Evolutionary conservation across 2,888 invertebrate genomes (phyloP).

Genomic region (Salpingus planirostris): DNA sequence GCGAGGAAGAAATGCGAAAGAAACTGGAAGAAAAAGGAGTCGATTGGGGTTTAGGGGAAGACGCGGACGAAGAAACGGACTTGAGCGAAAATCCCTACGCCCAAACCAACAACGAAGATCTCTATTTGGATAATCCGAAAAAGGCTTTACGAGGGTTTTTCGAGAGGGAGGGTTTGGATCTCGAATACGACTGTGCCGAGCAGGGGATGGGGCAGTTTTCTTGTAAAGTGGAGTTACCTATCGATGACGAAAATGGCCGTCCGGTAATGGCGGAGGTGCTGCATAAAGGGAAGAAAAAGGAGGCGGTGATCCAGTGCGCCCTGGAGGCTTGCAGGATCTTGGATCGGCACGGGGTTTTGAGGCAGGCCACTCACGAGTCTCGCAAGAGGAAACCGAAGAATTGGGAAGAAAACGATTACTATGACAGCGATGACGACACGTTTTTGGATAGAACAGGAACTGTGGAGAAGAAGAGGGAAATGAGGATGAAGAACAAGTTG

Average conservation of each 20-base stretch:
- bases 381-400: slow-evolving; percentile 69
- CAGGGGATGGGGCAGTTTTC: slow-evolving; percentile 76
- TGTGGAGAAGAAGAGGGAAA: slow-evolving; percentile 76
- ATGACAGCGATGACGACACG: slow-evolving; percentile 91
- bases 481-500: slow-evolving; percentile 60
- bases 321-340: slow-evolving; percentile 89
- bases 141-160: slow-evolving; percentile 90
- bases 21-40: slow-evolving; percentile 64
- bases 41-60: slow-evolving; percentile 94
- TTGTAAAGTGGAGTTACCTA: slow-evolving; percentile 73
- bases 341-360: slow-evolving; percentile 76
- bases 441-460: slow-evolving; percentile 92
- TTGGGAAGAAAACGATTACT: slow-evolving; percentile 83
- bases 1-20: slow-evolving; percentile 45
- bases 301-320: slow-evolving; percentile 87
- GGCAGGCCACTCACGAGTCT: slow-evolving; percentile 81
- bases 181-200: slow-evolving; percentile 82
- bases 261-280: slow-evolving; percentile 74
- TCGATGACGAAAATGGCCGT: slow-evolving; percentile 69
- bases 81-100: slow-evolving; percentile 78
- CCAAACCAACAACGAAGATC: slow-evolving; percentile 70
- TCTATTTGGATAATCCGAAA: slow-evolving; percentile 91
- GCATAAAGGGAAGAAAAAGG: slow-evolving; percentile 89
- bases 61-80: slow-evolving; percentile 80
- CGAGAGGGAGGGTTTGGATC: slow-evolving; percentile 80